phyloP scores from a whole-genome alignment of 2,113 vertebrate species.

The Alligator mississippiensis region DNA sequence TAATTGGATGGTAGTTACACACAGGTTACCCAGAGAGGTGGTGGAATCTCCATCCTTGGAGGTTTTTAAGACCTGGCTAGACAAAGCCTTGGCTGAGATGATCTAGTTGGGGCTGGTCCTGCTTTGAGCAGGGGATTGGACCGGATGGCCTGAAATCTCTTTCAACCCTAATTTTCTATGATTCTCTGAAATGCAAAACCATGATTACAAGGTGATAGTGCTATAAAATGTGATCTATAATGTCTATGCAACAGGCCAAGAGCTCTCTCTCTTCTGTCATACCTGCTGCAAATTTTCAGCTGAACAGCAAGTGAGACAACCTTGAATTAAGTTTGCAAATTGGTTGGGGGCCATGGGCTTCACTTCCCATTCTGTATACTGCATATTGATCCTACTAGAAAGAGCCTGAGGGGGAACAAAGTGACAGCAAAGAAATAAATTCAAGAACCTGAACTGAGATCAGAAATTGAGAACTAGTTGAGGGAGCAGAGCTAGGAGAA shows the following conservation, averaged over 20 bases:
- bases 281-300: neutral
- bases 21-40: too few species aligned
- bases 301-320: neutral
- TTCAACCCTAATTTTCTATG: too few species aligned
- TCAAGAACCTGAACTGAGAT: constrained; percentile 20
- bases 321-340: neutral
- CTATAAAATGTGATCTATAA: constrained; percentile 36
- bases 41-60: too few species aligned
- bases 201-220: constrained; percentile 29
- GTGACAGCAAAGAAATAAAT: neutral
- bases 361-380: neutral
- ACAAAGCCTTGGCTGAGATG: too few species aligned
- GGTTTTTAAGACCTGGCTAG: too few species aligned
- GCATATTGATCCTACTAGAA: neutral
- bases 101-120: too few species aligned
- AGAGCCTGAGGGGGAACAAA: neutral
- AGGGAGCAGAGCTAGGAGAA: constrained; percentile 29
- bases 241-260: constrained; percentile 18
- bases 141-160: too few species aligned
- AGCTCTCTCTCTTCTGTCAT: neutral
- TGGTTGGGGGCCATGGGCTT: neutral
- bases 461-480: constrained; percentile 26
- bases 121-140: too few species aligned
- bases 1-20: too few species aligned
- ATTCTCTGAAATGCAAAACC: constrained; percentile 46